phyloP scores from a whole-genome alignment of 2,888 invertebrate genomes.

The Leistus spinibarbis region DNA sequence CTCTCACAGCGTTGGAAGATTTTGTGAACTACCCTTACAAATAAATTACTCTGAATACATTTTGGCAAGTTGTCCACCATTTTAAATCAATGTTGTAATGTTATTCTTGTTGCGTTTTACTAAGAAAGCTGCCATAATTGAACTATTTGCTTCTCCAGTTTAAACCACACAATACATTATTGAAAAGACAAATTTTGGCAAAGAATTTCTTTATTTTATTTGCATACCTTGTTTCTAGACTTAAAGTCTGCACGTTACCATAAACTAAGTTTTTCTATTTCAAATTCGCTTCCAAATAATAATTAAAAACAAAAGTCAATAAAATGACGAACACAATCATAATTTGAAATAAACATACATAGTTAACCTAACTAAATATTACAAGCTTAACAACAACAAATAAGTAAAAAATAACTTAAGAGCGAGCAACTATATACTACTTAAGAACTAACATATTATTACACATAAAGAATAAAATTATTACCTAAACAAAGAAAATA shows the following conservation, averaged over 20 bases:
- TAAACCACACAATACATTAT: background rate
- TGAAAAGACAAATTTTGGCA: background rate
- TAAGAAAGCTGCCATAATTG: too few relatives aligned
- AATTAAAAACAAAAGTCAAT: background rate
- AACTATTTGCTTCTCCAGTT: too few relatives aligned
- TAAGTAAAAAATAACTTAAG: background rate
- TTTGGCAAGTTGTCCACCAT: too few relatives aligned
- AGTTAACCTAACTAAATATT: background rate
- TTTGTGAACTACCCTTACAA: too few relatives aligned
- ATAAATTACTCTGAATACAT: too few relatives aligned
- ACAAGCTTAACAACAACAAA: background rate
- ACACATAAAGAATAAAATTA: background rate
- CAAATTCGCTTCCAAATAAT: background rate
- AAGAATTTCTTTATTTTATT: background rate
- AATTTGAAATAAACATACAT: background rate
- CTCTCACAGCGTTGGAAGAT: background rate
- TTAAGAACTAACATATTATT: background rate
- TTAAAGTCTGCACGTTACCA: background rate
- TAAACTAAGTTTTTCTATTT: background rate
- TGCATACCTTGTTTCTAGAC: background rate
- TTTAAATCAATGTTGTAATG: too few relatives aligned
- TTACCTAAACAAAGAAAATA: background rate
- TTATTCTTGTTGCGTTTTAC: too few relatives aligned
- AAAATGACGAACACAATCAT: background rate
- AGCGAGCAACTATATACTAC: background rate